phyloP scores from a whole-genome alignment of 1,140 invertebrate genomes.

The Diorhabda carinulata region DNA sequence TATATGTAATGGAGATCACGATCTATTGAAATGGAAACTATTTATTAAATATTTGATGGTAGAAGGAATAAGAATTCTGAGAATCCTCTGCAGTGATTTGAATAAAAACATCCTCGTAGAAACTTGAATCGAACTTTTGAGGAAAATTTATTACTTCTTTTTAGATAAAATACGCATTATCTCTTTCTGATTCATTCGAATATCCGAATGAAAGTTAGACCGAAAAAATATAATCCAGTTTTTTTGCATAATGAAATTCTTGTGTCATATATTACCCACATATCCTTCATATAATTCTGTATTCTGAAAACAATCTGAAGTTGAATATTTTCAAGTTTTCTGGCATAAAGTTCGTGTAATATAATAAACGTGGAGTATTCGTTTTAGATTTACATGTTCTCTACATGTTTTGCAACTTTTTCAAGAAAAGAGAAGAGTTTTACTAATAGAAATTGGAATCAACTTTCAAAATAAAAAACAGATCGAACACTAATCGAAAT shows the following conservation, averaged over 20 bases:
- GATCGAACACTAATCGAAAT: too few species aligned
- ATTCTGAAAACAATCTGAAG: constrained; percentile 18
- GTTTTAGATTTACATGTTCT: too few species aligned
- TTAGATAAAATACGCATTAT: constrained; percentile 1
- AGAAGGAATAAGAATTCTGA: too few species aligned
- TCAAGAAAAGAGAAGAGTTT: too few species aligned
- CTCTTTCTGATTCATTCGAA: neutral
- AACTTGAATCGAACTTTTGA: neutral
- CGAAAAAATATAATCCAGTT: neutral
- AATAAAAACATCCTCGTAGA: too few species aligned
- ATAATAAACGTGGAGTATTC: constrained; percentile 4
- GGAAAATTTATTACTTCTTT: neutral
- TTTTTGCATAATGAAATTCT: constrained; percentile 17
- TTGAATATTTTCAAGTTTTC: constrained; percentile 13
- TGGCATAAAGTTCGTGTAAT: constrained; percentile 10
- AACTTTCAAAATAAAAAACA: too few species aligned
- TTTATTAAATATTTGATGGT: too few species aligned
- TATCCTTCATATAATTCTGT: constrained; percentile 13
- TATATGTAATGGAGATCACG: too few species aligned
- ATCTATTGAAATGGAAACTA: too few species aligned
- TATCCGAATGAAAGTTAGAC: neutral
- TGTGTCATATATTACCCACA: constrained; percentile 7
- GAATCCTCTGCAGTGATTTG: too few species aligned
- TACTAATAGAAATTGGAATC: too few species aligned
- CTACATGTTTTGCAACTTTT: too few species aligned